Evolutionary conservation across 2,113 vertebrate genomes (phyloP).

Genomic region (Phyllopteryx taeniolatus): DNA sequence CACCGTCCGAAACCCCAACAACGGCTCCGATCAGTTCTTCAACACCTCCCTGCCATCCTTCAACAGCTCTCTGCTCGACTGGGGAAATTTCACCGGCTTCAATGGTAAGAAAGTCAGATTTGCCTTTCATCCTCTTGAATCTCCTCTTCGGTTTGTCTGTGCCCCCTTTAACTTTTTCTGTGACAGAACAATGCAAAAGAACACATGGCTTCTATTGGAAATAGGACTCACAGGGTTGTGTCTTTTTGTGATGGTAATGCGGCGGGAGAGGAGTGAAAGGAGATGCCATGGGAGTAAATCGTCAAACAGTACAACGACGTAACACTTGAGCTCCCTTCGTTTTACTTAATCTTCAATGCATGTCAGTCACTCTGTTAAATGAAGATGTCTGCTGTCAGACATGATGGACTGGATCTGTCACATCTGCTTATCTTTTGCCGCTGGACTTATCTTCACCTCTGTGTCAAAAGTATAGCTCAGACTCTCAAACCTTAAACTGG

Average conservation of each 20-base stretch:
- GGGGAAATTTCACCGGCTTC: slow-evolving; percentile 72
- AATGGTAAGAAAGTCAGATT: slow-evolving; percentile 76
- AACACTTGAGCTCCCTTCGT: background rate
- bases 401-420: slow-evolving; percentile 29
- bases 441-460: slow-evolving; percentile 1
- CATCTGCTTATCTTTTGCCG: slow-evolving; percentile 45
- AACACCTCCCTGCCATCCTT: slow-evolving; percentile 76
- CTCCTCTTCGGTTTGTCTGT: background rate
- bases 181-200: background rate
- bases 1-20: slow-evolving; percentile 76
- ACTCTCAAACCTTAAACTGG: background rate
- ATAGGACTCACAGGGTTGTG: background rate
- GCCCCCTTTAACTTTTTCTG: background rate
- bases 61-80: slow-evolving; percentile 76
- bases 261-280: slow-evolving; percentile 7
- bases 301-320: background rate
- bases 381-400: slow-evolving; percentile 55
- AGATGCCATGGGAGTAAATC: slow-evolving; percentile 6
- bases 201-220: slow-evolving; percentile 14
- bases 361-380: slow-evolving; percentile 22
- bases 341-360: background rate
- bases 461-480: slow-evolving; percentile 9
- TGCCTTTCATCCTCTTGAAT: background rate
- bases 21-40: slow-evolving; percentile 80
- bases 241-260: slow-evolving; percentile 38